A percentile compares a stretch with the other conserved stretches of the same genome.
phyloP scores from a whole-genome alignment of 2,888 invertebrate genomes.

The Augiades crinisus region DNA sequence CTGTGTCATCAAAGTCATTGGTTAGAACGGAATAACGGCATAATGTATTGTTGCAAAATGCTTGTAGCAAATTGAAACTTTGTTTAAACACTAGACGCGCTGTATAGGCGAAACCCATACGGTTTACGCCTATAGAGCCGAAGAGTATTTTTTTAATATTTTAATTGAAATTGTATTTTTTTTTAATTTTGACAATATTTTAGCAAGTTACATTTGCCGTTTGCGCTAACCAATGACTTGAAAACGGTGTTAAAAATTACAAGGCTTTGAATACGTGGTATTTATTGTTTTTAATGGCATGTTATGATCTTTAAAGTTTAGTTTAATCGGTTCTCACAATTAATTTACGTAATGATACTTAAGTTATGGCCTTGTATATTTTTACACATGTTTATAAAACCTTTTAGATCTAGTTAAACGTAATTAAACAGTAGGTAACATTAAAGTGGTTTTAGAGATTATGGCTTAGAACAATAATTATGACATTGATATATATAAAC shows the following conservation, averaged over 20 bases:
- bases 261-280: slow-evolving; percentile 5
- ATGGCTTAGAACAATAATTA: slow-evolving; percentile 10
- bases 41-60: background rate
- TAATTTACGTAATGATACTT: slow-evolving; percentile 1
- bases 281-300: background rate
- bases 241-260: slow-evolving; percentile 13
- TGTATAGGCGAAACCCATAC: too few species aligned
- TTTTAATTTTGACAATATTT: slow-evolving; percentile 11
- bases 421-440: background rate
- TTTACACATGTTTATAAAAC: slow-evolving; percentile 3
- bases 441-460: slow-evolving; percentile 9
- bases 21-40: slow-evolving; percentile 23
- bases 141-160: too few species aligned
- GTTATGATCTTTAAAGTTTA: background rate
- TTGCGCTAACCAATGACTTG: slow-evolving; percentile 28
- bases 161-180: too few species aligned
- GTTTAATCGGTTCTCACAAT: slow-evolving; percentile 2
- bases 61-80: too few species aligned
- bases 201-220: slow-evolving; percentile 10
- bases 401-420: slow-evolving; percentile 1
- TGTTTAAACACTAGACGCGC: too few species aligned
- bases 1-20: slow-evolving; percentile 19
- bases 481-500: slow-evolving; percentile 7
- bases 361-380: slow-evolving; percentile 14
- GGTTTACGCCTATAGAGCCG: too few species aligned